A percentile compares a stretch with the other conserved stretches of the same genome.
Conservation (phyloP, 2,888 invertebrate genomes). For the Thysanoteuthis rhombus region DNA sequence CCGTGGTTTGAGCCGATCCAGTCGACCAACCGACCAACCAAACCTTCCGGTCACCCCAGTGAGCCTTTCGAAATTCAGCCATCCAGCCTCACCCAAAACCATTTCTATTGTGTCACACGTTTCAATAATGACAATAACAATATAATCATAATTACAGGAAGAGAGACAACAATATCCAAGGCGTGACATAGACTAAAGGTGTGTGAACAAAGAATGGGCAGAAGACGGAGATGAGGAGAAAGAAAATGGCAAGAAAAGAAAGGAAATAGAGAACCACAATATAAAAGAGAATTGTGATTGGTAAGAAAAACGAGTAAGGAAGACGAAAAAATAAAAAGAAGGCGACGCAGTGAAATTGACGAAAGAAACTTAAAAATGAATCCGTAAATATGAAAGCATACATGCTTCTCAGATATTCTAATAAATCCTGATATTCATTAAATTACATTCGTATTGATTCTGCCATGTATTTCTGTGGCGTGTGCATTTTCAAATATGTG, state of each 20-base stretch:
- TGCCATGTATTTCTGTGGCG: no score
- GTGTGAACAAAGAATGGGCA: neutral
- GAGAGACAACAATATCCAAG: neutral
- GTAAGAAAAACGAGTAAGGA: no score
- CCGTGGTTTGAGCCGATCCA: neutral
- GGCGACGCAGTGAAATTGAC: no score
- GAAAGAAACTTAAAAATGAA: no score
- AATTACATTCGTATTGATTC: no score
- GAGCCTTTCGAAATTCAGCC: neutral
- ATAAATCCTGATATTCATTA: no score
- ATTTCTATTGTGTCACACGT: conserved; percentile 12
- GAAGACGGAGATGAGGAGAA: neutral
- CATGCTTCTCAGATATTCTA: no score
- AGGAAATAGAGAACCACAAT: no score
- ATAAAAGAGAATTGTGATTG: no score
- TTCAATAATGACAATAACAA: neutral
- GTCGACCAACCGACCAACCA: neutral
- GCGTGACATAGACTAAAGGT: neutral
- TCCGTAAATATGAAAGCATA: no score
- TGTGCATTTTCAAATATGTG: no score
- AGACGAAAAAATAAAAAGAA: no score
- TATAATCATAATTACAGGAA: conserved; percentile 12
- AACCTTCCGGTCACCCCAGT: neutral
- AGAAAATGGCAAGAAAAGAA: neutral
- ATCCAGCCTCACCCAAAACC: neutral